Evolutionary conservation across 2,797 vertebrate species (phyloP), one percentile per base, ranked within the genome.

Genomic region (Lindbergichthys nudifrons): DNA sequence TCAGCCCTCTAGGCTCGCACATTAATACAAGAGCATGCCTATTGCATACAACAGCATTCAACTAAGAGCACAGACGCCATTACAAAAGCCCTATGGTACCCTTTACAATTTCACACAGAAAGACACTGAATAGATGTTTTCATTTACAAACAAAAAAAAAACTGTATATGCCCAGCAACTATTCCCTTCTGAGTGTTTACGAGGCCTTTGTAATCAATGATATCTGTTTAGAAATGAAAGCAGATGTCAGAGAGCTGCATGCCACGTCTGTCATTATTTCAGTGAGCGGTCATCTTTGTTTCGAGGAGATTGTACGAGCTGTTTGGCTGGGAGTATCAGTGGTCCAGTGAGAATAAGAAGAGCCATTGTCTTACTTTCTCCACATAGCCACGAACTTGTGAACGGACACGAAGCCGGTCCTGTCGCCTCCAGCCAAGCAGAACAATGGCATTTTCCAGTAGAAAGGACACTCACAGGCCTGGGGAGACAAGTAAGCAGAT

Each of bases 351-450:
- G 78, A 84, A 89, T 81, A 79, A 92, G 64, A 82, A 81, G 43
- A 65, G 43, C 75, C 69, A 89, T 93, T 94, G 93, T 94, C 95
- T 98, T 95, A 99, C 98, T 98, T 99, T 91, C 97, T 92, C 98
- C 98, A 99, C 97, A 97, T 97, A 76, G 97, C 97, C 80, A 99
- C 91, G 67, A 98, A 99, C 93, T 97, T 98, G 95, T 98, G 97
- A 68, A 98, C 97, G 0, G 98, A 99, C 85, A 98, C 96, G 0
- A 94, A 95, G 89, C 97, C 97, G 15, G 96, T 97, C 93, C 97
- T 95, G 91, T 98, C 97, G 64, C 97, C 97, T 80, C 98, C 98
- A 57, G 97, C 96, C 14, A 92, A 92, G 72, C 89, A 96, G 94
- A 99, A 99, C 86, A 99, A 95, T 72, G 97, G 97, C 41, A 94